A percentile compares a stretch with the other conserved stretches of the same genome.
Conservation (phyloP, 2,888 invertebrate genomes). For the Rotaria sp. region DNA sequence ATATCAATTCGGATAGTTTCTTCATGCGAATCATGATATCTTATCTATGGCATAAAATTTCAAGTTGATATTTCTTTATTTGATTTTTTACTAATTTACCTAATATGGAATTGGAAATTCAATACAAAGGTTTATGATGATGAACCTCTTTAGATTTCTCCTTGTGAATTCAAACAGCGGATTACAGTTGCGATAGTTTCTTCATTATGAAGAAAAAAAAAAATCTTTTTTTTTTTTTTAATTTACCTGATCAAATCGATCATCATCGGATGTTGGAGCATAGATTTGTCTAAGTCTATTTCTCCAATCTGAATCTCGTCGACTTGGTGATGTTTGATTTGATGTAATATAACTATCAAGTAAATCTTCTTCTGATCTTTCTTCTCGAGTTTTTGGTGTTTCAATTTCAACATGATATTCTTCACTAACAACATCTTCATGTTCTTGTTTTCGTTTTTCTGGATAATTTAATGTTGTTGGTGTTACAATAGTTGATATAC, state of each 20-base stretch:
- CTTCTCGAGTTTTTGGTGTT: neutral
- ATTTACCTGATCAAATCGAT: neutral
- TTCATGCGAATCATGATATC: too few relatives aligned
- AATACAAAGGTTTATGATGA: too few relatives aligned
- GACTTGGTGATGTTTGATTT: neutral
- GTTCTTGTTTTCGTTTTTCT: neutral
- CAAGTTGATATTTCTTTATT: too few relatives aligned
- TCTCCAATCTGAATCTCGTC: neutral
- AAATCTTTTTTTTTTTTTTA: neutral
- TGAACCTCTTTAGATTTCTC: too few relatives aligned
- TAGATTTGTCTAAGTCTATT: neutral
- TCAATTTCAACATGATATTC: conserved; percentile 9
- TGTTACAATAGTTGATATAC: neutral
- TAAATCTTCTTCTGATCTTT: neutral
- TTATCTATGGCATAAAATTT: too few relatives aligned
- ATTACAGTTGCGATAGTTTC: too few relatives aligned
- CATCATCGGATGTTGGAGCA: neutral
- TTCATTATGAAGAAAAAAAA: neutral
- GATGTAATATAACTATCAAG: neutral
- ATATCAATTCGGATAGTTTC: too few relatives aligned
- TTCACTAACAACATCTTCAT: neutral
- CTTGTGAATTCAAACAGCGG: too few relatives aligned
- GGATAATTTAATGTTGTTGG: neutral
- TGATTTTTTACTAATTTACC: too few relatives aligned
- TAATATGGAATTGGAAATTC: too few relatives aligned